Conservation (phyloP, 2,113 vertebrate species). For the Panthera leo region DNA sequence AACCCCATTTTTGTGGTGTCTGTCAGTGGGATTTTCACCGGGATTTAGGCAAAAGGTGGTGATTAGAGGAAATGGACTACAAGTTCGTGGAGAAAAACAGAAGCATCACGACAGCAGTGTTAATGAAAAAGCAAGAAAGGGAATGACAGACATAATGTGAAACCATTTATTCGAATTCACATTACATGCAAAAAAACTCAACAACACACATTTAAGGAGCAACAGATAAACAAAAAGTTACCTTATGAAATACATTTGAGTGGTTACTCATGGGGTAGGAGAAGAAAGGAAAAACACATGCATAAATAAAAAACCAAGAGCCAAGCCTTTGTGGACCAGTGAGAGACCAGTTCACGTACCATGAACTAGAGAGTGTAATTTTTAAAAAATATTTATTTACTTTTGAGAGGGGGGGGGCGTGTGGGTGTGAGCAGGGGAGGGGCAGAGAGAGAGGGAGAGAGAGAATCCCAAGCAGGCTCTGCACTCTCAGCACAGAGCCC, state of each 20-base stretch:
- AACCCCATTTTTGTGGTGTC: not conserved
- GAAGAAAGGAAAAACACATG: not conserved
- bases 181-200: not conserved
- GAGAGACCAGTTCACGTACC: not conserved
- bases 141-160: accelerated
- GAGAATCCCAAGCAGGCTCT: no score
- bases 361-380: no score
- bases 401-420: no score
- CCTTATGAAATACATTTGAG: not conserved
- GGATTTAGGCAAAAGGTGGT: not conserved
- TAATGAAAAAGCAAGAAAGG: not conserved
- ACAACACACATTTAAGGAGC: not conserved
- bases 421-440: no score
- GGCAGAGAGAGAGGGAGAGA: no score
- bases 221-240: not conserved
- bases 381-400: no score
- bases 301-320: not conserved
- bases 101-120: not conserved
- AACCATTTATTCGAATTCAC: not conserved
- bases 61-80: not conserved
- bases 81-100: not conserved
- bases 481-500: no score
- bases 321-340: not conserved
- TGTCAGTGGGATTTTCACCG: not conserved
- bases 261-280: not conserved